Evolutionary conservation across 1,140 invertebrate species (phyloP).

Genomic region (Drosophila erecta): DNA sequence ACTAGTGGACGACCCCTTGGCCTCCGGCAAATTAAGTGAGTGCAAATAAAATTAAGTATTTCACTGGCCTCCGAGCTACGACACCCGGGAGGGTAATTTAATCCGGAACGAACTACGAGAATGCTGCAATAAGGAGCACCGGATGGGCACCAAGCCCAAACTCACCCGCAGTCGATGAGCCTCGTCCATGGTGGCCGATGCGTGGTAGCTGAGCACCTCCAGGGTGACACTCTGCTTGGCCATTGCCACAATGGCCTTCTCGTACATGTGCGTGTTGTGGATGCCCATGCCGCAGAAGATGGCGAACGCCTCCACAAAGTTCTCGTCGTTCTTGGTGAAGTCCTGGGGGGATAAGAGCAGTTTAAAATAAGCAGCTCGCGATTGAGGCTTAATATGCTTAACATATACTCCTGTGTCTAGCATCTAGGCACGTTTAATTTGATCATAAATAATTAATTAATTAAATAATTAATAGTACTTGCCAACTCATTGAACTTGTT

Average conservation of each 20-base stretch:
- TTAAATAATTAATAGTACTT: too few relatives aligned
- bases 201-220: slow-evolving; percentile 98
- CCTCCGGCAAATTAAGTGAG: slow-evolving; percentile 65
- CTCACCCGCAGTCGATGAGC: slow-evolving; percentile 92
- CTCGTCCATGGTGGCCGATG: slow-evolving; percentile 95
- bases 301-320: slow-evolving; percentile 97
- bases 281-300: slow-evolving; percentile 99
- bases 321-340: slow-evolving; percentile 96
- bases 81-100: slow-evolving; percentile 43
- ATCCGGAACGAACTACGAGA: slow-evolving; percentile 15
- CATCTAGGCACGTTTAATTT: too few relatives aligned
- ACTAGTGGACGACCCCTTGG: slow-evolving; percentile 35
- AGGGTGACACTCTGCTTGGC: slow-evolving; percentile 98
- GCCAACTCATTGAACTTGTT: slow-evolving; percentile 96
- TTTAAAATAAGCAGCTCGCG: neutral
- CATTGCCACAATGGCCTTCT: slow-evolving; percentile 96
- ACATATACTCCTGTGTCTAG: too few relatives aligned
- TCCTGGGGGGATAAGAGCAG: slow-evolving; percentile 36
- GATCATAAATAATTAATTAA: too few relatives aligned
- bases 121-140: too few relatives aligned
- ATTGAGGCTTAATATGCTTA: too few relatives aligned
- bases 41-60: slow-evolving; percentile 73
- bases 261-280: slow-evolving; percentile 98
- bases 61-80: slow-evolving; percentile 48
- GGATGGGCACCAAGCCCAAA: slow-evolving; percentile 28